phyloP scores from a whole-genome alignment of 2,113 vertebrate genomes.

The Heterochromis multidens region DNA sequence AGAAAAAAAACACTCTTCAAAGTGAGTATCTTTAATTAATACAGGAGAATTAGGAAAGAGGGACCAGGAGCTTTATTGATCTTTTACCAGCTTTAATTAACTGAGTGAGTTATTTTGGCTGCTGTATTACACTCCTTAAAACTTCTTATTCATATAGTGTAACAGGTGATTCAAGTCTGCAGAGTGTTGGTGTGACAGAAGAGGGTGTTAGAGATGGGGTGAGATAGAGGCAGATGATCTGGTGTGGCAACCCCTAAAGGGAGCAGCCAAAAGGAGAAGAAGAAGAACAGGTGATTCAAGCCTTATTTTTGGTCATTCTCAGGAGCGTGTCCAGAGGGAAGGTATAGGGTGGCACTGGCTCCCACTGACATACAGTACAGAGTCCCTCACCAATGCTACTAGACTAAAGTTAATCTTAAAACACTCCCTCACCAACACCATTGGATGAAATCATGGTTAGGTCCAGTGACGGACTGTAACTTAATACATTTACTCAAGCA shows the following conservation, averaged over 20 bases:
- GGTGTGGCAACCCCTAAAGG: too few relatives aligned
- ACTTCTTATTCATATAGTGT: conserved; percentile 2
- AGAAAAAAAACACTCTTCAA: conserved; percentile 41
- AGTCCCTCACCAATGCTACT: neutral
- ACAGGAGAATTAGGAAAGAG: conserved; percentile 43
- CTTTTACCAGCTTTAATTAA: conserved; percentile 62
- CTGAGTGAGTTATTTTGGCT: conserved; percentile 43
- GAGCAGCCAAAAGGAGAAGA: neutral
- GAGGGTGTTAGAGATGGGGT: neutral
- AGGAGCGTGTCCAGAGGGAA: neutral
- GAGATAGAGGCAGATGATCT: neutral
- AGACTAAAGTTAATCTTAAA: neutral
- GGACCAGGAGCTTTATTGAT: conserved; percentile 58
- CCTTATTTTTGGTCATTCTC: neutral
- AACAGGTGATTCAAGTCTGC: neutral
- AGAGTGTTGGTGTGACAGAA: neutral
- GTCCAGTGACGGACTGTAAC: neutral
- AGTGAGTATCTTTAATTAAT: conserved; percentile 64
- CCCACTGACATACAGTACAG: neutral
- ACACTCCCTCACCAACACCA: neutral
- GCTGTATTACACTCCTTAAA: conserved; percentile 25
- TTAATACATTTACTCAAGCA: neutral
- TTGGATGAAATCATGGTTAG: neutral
- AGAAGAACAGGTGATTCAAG: neutral
- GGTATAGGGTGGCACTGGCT: neutral